Base-by-base conservation (phyloP, 1,140 invertebrate species). In the Temnothorax nylanderi region DNA sequence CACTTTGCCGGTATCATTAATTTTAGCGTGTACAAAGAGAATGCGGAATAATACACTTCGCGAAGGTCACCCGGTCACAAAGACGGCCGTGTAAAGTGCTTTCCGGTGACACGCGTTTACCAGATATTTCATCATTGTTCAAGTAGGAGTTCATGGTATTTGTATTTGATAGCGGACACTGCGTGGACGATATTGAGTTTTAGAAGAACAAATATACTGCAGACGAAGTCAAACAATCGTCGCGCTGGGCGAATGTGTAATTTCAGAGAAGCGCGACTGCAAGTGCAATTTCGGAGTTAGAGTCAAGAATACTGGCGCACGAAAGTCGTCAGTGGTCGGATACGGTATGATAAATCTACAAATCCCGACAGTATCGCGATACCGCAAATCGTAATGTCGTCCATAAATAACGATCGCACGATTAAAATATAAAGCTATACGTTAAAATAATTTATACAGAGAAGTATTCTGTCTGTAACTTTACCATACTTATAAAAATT, bases 201-300 rank as follows among this genome's bases (percentile, higher is more conserved):
- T 84, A 84, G 58, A 88, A 72, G 76, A 87, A 88, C 58, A 64
- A 67, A 65, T 51, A 88, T 44, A 86, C 69, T 67, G 56, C 75
- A 86, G 56, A 51, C n/a, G 4, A 76, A 67, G 88, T 89, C 82
- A 89, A 89, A 89, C 88, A 89, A 89, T 88, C 67, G n/a, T 88
- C 67, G n/a, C 26, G 62, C 54, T 32, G 49, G 72, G 62, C 51
- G 49, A 56, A 75, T 75, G 80, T 84, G 56, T 74, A 82, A 82
- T 82, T 82, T 84, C 54, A 62, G 80, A 84, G 80, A 75, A 75
- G 54, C 41, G 56, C 80, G 62, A 84, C 69, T 84, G 41, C 69
- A 47, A 84, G 69, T 74, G 80, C 80, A 84, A 75, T 84, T 74
- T 60, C 41, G 80, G 41, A 74, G 54, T 74, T 74, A 74, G 41